Evolutionary conservation across 2,888 invertebrate species (phyloP), one percentile per base, ranked within the genome.

Genomic region (Strigamia maritima): DNA sequence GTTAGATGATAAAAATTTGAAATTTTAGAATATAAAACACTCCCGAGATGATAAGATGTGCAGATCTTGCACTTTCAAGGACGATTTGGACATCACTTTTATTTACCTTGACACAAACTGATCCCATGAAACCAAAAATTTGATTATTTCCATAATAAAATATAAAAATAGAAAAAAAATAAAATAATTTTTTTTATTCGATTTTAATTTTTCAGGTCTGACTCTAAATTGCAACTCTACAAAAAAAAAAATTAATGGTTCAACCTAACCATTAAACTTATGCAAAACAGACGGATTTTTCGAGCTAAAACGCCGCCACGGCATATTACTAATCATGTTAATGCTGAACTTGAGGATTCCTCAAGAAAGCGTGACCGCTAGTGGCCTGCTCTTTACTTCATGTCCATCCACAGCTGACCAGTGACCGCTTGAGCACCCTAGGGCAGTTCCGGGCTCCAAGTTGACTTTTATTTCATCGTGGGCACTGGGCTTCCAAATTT

Each of bases 321-420:
- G 19, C 4, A 16, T 54, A 19, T 54, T 16, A 54, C 54, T 54
- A n/a, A 14, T 54, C 54, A 54, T 54, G 19, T 54, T 54, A 54
- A 54, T 54, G 54, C 54, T 54, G 54, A 54, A 54, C 54, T 54
- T 54, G 54, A 54, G 8, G 6, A 54, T 19, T 54, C 54, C 54
- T 54, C 54, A 54, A 54, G 54, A n/a, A 54, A 54, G 54, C 54
- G 54, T 54, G 54, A 54, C 54, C 54, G 54, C 54, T 54, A 54
- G 54, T 54, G 54, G 54, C 54, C 54, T 54, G 54, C 54, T 54
- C 54, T 54, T 54, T 54, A 54, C 8, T 54, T 16, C 54, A 54
- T 54, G 54, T 54, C 54, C 54, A 54, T n/a, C 54, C 54, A 14
- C 19, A n/a, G 54, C 54, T 54, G 54, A 14, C 54, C 54, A 54